These are phyloP conservation scores for Hyperoplus immaculatus DNA, from an alignment of 2,797 vertebrate species.

Conservation along the genomic window DNA sequence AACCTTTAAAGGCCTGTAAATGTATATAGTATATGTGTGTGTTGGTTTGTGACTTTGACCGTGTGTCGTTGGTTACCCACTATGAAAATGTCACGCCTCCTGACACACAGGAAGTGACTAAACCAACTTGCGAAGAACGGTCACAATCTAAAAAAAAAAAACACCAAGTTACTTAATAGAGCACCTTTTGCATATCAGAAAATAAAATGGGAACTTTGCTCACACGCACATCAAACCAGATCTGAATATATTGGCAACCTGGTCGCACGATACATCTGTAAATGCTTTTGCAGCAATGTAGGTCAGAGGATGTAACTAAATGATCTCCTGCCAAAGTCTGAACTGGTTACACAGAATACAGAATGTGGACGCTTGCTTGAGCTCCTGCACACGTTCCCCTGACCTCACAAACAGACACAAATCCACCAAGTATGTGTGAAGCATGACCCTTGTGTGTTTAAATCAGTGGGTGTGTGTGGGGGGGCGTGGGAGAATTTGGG, in stretches of 20 bases:
- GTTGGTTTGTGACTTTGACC: background rate
- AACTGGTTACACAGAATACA: background rate
- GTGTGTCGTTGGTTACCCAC: background rate
- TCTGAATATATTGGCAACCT: background rate
- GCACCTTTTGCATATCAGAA: background rate
- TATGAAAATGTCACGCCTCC: slow-evolving; percentile 32
- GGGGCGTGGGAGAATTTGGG: too few species aligned
- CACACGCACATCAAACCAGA: slow-evolving; percentile 8
- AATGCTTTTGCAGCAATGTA: background rate
- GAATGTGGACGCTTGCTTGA: slow-evolving; percentile 4
- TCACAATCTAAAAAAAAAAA: slow-evolving; percentile 5
- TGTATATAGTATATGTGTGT: background rate
- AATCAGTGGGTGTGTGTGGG: background rate
- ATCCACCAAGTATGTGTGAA: background rate
- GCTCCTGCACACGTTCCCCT: slow-evolving; percentile 23
- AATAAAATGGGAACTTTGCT: background rate
- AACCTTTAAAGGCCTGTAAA: background rate
- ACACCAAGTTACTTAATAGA: slow-evolving; percentile 11
- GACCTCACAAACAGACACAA: slow-evolving; percentile 21
- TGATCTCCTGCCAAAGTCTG: too few species aligned
- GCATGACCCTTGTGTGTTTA: background rate
- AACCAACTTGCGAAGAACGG: slow-evolving; percentile 9
- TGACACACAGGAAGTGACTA: slow-evolving; percentile 69
- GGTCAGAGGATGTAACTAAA: background rate
- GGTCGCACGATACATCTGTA: background rate